A percentile compares a stretch with the other conserved stretches of the same genome.
These are phyloP conservation scores for Papilio demoleus DNA, from an alignment of 2,888 invertebrate genomes.

Conservation along the genomic window DNA sequence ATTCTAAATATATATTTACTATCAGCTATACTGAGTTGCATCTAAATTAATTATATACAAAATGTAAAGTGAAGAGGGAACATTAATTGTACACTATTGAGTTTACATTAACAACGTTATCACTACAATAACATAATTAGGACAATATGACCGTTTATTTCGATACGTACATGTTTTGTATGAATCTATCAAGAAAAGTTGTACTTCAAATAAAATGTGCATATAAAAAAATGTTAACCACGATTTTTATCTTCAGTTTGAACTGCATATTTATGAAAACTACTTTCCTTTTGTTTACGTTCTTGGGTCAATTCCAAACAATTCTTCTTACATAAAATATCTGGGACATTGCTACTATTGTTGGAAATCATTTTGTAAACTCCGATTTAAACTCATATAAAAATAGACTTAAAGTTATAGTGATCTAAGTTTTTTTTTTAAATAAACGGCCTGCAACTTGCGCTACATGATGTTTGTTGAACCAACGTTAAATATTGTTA, in stretches of 20 bases:
- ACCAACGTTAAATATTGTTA: background rate
- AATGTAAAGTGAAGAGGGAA: background rate
- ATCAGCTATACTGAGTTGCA: no score
- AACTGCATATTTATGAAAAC: background rate
- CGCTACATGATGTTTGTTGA: background rate
- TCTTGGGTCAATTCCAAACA: constrained; percentile 1
- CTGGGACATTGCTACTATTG: background rate
- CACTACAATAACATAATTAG: background rate
- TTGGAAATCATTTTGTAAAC: background rate
- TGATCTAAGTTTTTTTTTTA: no score
- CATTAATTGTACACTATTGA: background rate
- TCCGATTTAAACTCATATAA: no score
- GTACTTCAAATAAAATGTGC: background rate
- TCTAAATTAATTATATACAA: no score
- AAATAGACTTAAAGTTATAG: no score
- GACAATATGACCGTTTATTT: constrained; percentile 13
- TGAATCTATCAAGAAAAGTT: background rate
- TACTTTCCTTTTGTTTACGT: constrained; percentile 1
- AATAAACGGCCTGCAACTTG: no score
- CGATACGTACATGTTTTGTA: background rate
- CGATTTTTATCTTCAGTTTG: background rate
- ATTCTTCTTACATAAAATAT: constrained; percentile 1
- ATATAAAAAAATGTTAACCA: background rate
- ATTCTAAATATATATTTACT: no score
- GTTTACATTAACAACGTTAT: background rate